Evolutionary conservation across 2,888 invertebrate genomes (phyloP).

Genomic region (Phaedon cochleariae): DNA sequence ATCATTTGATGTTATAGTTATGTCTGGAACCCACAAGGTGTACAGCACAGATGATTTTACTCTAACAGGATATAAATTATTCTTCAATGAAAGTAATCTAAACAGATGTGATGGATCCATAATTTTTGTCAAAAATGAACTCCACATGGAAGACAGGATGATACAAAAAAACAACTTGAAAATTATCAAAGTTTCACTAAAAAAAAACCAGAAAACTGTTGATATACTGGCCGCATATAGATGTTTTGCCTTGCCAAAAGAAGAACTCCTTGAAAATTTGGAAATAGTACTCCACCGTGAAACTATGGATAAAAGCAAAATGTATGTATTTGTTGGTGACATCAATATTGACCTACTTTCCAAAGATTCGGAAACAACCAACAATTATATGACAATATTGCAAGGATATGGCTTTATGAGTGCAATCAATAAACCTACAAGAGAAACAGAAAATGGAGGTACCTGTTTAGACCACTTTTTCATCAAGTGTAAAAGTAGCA

Average conservation of each 20-base stretch:
- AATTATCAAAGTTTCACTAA: constrained; percentile 12
- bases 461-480: constrained; percentile 28
- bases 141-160: background rate
- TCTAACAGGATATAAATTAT: too few species aligned
- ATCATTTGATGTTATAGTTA: constrained; percentile 19
- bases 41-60: background rate
- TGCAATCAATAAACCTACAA: constrained; percentile 20
- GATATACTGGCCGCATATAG: constrained; percentile 21
- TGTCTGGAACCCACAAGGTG: constrained; percentile 18
- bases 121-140: too few species aligned
- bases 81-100: too few species aligned
- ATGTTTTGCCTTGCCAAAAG: constrained; percentile 7
- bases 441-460: constrained; percentile 9
- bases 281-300: background rate
- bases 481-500: background rate
- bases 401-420: constrained; percentile 25
- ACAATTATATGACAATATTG: constrained; percentile 19
- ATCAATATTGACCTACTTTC: constrained; percentile 4
- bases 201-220: constrained; percentile 12
- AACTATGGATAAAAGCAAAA: background rate
- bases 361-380: constrained; percentile 7
- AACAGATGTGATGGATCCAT: too few species aligned
- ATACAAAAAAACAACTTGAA: constrained; percentile 6
- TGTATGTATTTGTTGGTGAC: constrained; percentile 7
- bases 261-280: constrained; percentile 20